Percentiles rank a stretch among this genome's conserved stretches.
Conservation (phyloP, 2,797 vertebrate species). For the Phrynocephalus vlangalii region DNA sequence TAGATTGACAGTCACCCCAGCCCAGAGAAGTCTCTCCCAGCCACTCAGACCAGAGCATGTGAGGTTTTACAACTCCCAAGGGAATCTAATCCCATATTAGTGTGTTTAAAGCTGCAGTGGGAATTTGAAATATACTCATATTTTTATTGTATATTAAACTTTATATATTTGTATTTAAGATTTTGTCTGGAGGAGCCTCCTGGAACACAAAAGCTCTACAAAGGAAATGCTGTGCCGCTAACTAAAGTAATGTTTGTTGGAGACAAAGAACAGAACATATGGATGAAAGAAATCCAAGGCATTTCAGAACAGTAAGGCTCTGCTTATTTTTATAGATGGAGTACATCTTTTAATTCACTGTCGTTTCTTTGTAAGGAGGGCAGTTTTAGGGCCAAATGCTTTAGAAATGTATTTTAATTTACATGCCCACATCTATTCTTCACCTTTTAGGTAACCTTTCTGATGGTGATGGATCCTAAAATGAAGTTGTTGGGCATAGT, state of each 20-base stretch:
- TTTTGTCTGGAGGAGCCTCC: conserved; percentile 89
- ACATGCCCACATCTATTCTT: background rate
- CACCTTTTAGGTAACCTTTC: background rate
- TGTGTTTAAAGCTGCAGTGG: background rate
- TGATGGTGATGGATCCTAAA: background rate
- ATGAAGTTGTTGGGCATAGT: background rate
- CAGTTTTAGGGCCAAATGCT: background rate
- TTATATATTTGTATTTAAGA: conserved; percentile 71
- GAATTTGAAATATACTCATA: background rate
- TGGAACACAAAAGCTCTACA: conserved; percentile 87
- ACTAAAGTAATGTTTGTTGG: conserved; percentile 84
- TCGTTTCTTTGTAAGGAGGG: conserved; percentile 23
- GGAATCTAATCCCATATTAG: too few species aligned
- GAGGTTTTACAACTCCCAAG: too few species aligned
- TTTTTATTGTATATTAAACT: background rate
- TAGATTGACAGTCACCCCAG: too few species aligned
- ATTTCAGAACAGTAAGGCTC: conserved; percentile 90
- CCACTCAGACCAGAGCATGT: too few species aligned
- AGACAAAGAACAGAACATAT: conserved; percentile 91
- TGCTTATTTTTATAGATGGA: background rate
- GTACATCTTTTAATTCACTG: background rate
- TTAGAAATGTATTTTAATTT: conserved; percentile 3
- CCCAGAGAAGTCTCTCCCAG: too few species aligned
- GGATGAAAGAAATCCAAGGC: conserved; percentile 93
- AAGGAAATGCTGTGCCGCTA: conserved; percentile 83